Conservation (phyloP, 2,888 invertebrate genomes). For the Stenodera caucasica region DNA sequence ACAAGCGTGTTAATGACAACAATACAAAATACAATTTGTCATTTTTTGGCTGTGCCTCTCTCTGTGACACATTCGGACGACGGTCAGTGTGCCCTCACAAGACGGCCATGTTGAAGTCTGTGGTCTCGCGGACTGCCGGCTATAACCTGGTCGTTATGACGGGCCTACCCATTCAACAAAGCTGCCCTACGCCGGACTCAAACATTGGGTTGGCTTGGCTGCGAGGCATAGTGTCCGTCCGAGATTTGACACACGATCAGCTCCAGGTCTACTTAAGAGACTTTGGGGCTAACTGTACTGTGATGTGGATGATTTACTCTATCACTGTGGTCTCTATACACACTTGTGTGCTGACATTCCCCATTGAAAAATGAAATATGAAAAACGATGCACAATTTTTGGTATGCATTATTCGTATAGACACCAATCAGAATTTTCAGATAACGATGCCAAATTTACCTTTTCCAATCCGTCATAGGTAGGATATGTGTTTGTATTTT, state of each 20-base stretch:
- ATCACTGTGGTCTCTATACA: constrained; percentile 17
- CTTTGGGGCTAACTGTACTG: constrained; percentile 20
- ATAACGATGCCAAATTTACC: constrained; percentile 26
- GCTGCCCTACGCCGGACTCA: constrained; percentile 37
- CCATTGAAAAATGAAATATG: constrained; percentile 20
- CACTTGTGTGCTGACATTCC: constrained; percentile 28
- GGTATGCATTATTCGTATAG: constrained; percentile 28
- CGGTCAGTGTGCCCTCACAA: constrained; percentile 34
- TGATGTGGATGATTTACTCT: constrained; percentile 3
- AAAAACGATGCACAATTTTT: constrained; percentile 24
- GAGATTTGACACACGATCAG: constrained; percentile 28
- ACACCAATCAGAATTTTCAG: constrained; percentile 27
- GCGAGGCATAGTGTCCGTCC: constrained; percentile 35
- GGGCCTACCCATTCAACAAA: constrained; percentile 36
- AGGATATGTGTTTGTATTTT: constrained; percentile 32
- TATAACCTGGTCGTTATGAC: constrained; percentile 39
- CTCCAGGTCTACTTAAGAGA: constrained; percentile 31
- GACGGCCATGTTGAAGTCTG: constrained; percentile 50
- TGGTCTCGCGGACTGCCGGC: constrained; percentile 42
- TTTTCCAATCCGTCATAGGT: constrained; percentile 27
- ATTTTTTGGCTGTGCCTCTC: constrained; percentile 55
- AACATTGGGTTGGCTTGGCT: constrained; percentile 42
- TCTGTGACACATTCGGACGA: constrained; percentile 29
- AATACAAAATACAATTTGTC: constrained; percentile 46
- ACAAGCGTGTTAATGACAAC: constrained; percentile 54